Evolutionary conservation across 2,113 vertebrate species (phyloP).

Genomic region (Cygnus atratus): DNA sequence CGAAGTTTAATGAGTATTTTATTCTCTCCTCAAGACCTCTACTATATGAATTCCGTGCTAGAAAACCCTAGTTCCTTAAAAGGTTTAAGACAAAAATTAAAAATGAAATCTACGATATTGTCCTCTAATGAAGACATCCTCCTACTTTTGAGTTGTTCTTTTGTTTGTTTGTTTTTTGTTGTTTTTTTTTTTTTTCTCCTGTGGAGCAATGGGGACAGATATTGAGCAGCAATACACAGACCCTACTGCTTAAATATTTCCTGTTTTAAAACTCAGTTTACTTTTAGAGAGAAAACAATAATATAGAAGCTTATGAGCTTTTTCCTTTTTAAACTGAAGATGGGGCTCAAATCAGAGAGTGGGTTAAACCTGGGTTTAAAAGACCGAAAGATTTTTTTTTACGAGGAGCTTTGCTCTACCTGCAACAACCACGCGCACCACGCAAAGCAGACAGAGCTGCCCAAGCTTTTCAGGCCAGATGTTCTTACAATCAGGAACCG

Average conservation of each 20-base stretch:
- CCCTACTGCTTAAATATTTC: neutral
- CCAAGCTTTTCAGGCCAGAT: rapidly evolving
- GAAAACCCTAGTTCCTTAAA: neutral
- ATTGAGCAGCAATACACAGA: neutral
- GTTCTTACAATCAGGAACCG: neutral
- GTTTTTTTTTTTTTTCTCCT: neutral
- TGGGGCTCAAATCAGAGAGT: neutral
- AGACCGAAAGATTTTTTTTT: neutral
- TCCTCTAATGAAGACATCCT: too few species aligned
- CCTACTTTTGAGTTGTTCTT: neutral
- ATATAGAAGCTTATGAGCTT: neutral
- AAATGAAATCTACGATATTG: neutral
- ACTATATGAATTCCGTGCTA: neutral
- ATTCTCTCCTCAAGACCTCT: neutral
- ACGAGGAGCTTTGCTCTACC: neutral
- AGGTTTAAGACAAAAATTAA: neutral
- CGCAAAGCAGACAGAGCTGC: neutral
- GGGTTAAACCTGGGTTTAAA: rapidly evolving
- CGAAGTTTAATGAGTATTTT: slow-evolving; percentile 26
- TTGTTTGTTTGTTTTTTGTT: neutral
- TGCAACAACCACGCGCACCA: rapidly evolving
- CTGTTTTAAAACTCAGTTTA: rapidly evolving
- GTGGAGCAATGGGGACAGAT: neutral
- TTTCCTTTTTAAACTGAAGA: neutral
- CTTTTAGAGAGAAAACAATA: neutral